phyloP scores from a whole-genome alignment of 2,113 vertebrate species.

The Nannospalax galili region DNA sequence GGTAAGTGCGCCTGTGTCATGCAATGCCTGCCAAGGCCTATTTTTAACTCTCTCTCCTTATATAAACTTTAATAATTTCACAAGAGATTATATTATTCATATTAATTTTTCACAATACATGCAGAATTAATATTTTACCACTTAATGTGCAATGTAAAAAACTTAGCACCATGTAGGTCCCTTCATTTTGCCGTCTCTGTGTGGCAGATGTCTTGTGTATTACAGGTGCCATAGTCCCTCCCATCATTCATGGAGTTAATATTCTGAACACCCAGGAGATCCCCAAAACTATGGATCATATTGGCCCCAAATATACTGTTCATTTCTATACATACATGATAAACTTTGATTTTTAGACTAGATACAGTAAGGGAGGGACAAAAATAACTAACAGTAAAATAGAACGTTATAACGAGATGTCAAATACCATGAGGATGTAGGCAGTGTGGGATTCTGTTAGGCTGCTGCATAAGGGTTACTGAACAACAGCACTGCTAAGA shows the following conservation, averaged over 20 bases:
- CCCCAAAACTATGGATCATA: background rate
- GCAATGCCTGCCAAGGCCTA: background rate
- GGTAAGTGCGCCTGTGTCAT: no score
- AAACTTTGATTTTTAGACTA: background rate
- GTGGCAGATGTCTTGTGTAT: background rate
- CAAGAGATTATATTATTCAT: background rate
- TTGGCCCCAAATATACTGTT: background rate
- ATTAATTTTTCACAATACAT: background rate
- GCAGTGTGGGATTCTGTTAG: background rate
- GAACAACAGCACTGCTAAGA: background rate
- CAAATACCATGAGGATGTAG: background rate
- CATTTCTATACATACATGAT: background rate
- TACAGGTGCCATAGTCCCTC: background rate
- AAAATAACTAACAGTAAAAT: background rate
- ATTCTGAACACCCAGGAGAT: background rate
- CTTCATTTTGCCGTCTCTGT: background rate
- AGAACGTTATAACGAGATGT: background rate
- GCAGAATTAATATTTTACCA: background rate
- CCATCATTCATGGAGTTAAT: background rate
- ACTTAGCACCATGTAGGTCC: background rate
- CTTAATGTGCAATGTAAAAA: background rate
- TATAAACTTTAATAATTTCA: background rate
- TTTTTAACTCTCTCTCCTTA: background rate
- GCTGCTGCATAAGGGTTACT: background rate
- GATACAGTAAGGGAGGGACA: background rate